Percentiles rank a stretch among this genome's conserved stretches.
These are phyloP conservation scores for Pegoplata infirma DNA, from an alignment of 2,888 invertebrate species.

Conservation along the genomic window DNA sequence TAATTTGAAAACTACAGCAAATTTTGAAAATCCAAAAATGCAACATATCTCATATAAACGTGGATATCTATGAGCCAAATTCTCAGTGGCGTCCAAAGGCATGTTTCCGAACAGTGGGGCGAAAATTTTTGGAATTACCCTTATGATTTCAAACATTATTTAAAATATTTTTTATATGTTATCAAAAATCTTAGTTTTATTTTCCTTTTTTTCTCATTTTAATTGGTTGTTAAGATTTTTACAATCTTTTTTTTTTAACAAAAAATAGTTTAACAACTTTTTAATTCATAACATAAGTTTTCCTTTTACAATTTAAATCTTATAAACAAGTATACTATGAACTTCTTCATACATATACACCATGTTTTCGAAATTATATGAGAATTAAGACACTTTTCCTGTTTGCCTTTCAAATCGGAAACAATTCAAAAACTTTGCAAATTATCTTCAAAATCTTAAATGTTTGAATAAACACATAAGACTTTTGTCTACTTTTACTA, in stretches of 20 bases:
- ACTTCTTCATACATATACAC: background rate
- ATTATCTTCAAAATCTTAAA: constrained; percentile 48
- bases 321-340: background rate
- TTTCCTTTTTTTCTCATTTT: constrained; percentile 8
- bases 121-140: too few species aligned
- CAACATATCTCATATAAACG: too few species aligned
- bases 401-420: too few species aligned
- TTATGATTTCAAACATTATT: too few species aligned
- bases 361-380: constrained; percentile 3
- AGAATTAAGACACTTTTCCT: constrained; percentile 47
- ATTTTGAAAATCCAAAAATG: too few species aligned
- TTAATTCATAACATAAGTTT: background rate
- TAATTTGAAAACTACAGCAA: too few species aligned
- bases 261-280: constrained; percentile 3
- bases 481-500: constrained; percentile 23
- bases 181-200: too few species aligned
- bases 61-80: too few species aligned
- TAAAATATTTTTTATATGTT: too few species aligned
- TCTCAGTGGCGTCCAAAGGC: too few species aligned
- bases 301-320: background rate
- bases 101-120: too few species aligned
- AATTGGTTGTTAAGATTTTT: constrained; percentile 18
- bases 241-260: background rate
- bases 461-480: constrained; percentile 30
- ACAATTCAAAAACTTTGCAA: constrained; percentile 47